These are phyloP conservation scores for Eremobia ochroleuca DNA, from an alignment of 2,888 invertebrate genomes.

Conservation along the genomic window DNA sequence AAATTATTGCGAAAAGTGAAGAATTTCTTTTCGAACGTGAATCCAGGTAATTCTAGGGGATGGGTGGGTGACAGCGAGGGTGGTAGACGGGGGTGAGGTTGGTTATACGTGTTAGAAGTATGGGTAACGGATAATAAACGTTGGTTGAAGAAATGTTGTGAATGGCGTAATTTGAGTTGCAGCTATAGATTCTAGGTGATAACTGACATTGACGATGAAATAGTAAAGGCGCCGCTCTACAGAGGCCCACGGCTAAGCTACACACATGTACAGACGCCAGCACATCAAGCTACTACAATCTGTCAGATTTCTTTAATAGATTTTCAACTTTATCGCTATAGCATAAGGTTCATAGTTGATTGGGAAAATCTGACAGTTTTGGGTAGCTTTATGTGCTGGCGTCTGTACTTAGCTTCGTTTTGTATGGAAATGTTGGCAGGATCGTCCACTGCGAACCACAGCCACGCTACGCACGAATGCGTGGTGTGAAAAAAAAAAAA, in stretches of 20 bases:
- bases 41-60: constrained; percentile 71
- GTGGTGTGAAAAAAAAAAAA: not conserved
- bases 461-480: not conserved
- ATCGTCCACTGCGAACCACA: not conserved
- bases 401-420: not conserved
- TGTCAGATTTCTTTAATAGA: too few relatives aligned
- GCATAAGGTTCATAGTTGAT: too few relatives aligned
- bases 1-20: constrained; percentile 74
- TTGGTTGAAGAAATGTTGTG: not conserved
- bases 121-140: constrained; percentile 3
- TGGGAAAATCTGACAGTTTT: too few relatives aligned
- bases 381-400: too few relatives aligned
- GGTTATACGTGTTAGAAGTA: constrained; percentile 25
- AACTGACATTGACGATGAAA: not conserved
- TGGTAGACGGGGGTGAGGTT: not conserved
- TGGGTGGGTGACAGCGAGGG: constrained; percentile 39
- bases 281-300: too few relatives aligned
- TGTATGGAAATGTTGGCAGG: not conserved
- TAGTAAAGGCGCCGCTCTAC: not conserved
- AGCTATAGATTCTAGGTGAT: not conserved
- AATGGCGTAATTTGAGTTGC: not conserved
- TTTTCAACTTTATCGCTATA: too few relatives aligned
- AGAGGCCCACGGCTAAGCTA: not conserved
- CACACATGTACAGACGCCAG: too few relatives aligned
- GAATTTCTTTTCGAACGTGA: constrained; percentile 72